Evolutionary conservation across 2,113 vertebrate genomes (phyloP).

Genomic region (Dinomys branickii): DNA sequence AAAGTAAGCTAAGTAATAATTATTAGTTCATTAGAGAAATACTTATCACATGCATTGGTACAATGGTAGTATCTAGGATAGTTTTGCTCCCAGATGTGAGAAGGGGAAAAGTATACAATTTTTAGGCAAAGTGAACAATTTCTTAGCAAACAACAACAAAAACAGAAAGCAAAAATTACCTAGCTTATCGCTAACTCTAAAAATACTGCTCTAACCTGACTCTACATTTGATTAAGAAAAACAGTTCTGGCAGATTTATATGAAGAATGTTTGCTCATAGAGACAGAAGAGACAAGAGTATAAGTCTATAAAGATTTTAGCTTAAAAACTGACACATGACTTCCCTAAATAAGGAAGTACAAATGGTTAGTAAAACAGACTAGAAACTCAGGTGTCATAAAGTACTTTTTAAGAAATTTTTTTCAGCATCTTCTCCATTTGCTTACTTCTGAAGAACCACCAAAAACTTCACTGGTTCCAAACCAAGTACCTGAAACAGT

Average conservation of each 20-base stretch:
- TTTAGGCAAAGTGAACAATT: not conserved
- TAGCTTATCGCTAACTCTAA: not conserved
- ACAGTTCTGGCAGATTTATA: not conserved
- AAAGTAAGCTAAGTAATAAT: slow-evolving; percentile 9
- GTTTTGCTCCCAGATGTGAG: not conserved
- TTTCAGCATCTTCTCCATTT: slow-evolving; percentile 9
- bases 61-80: not conserved
- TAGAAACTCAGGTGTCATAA: not conserved
- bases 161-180: not conserved
- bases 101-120: not conserved
- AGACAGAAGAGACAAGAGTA: not conserved
- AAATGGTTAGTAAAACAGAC: not conserved
- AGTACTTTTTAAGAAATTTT: not conserved
- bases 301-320: slow-evolving; percentile 1
- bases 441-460: slow-evolving; percentile 5
- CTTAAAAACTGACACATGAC: not conserved
- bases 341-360: slow-evolving; percentile 18
- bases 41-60: not conserved
- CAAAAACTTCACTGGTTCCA: not conserved
- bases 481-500: slow-evolving; percentile 31
- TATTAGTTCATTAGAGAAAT: not conserved
- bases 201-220: not conserved
- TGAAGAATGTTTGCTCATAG: slow-evolving; percentile 1
- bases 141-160: not conserved
- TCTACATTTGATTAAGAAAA: not conserved